A percentile compares a stretch with the other conserved stretches of the same genome.
phyloP scores from a whole-genome alignment of 2,113 vertebrate species.

The Stegastes partitus region DNA sequence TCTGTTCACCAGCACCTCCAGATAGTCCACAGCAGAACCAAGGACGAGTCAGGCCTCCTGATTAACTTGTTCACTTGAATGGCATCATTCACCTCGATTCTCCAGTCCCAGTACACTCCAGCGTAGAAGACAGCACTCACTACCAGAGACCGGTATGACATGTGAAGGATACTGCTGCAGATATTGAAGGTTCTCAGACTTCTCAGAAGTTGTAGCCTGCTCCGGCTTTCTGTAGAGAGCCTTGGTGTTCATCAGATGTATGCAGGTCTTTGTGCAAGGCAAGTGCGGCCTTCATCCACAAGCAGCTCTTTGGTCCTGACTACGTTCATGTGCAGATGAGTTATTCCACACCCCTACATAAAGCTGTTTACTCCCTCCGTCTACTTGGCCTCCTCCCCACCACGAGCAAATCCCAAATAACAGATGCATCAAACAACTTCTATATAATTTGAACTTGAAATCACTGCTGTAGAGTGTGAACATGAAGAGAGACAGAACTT shows the following conservation, averaged over 20 bases:
- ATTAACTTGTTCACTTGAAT: neutral
- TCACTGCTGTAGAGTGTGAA: slow-evolving; percentile 9
- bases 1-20: neutral
- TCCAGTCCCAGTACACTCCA: neutral
- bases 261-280: no score
- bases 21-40: neutral
- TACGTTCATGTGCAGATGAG: no score
- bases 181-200: neutral
- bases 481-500: neutral
- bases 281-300: neutral
- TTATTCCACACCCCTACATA: neutral
- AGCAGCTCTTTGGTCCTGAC: neutral
- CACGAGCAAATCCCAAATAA: no score
- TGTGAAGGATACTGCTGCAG: neutral
- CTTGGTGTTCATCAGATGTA: no score
- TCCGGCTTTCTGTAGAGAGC: neutral
- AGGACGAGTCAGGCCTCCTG: neutral
- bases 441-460: neutral
- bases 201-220: neutral
- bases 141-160: neutral
- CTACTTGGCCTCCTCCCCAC: neutral
- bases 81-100: neutral
- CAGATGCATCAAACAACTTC: no score
- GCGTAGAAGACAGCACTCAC: neutral
- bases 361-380: neutral